phyloP scores from a whole-genome alignment of 1,140 invertebrate species.

The Vanessa atalanta region DNA sequence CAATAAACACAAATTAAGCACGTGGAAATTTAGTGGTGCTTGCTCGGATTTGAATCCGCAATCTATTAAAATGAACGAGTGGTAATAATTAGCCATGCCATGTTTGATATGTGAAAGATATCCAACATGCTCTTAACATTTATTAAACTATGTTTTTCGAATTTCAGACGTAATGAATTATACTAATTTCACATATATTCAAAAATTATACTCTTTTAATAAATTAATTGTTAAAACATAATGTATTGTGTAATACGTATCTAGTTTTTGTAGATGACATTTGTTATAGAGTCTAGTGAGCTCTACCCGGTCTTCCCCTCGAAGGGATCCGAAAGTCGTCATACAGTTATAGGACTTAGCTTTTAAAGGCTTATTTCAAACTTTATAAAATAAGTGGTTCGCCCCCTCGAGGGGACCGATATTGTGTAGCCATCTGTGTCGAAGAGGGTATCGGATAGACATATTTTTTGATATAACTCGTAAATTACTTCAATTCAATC shows the following conservation, averaged over 20 bases:
- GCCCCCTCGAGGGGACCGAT: conserved; percentile 61
- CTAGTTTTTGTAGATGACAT: conserved; percentile 26
- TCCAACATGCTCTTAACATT: too few relatives aligned
- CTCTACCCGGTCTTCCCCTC: conserved; percentile 11
- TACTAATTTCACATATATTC: too few relatives aligned
- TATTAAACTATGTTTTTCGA: too few relatives aligned
- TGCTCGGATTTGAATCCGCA: too few relatives aligned
- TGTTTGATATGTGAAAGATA: too few relatives aligned
- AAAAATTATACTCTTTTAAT: too few relatives aligned
- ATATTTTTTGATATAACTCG: conserved; percentile 79
- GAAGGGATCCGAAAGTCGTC: conserved; percentile 16
- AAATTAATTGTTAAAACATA: too few relatives aligned
- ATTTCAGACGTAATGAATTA: too few relatives aligned
- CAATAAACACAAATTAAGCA: too few relatives aligned
- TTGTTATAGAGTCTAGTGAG: conserved; percentile 41
- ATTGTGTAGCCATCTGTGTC: conserved; percentile 78
- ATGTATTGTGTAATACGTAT: background rate
- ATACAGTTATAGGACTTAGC: conserved; percentile 35
- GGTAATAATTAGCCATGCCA: too few relatives aligned
- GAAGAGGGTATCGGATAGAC: conserved; percentile 67
- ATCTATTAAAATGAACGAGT: too few relatives aligned
- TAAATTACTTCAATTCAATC: conserved; percentile 77
- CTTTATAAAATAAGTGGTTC: conserved; percentile 71
- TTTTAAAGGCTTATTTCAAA: conserved; percentile 78
- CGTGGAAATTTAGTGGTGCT: too few relatives aligned